A percentile compares a stretch with the other conserved stretches of the same genome.
Conservation (phyloP, 2,797 vertebrate genomes). For the Nannoperca australis region DNA sequence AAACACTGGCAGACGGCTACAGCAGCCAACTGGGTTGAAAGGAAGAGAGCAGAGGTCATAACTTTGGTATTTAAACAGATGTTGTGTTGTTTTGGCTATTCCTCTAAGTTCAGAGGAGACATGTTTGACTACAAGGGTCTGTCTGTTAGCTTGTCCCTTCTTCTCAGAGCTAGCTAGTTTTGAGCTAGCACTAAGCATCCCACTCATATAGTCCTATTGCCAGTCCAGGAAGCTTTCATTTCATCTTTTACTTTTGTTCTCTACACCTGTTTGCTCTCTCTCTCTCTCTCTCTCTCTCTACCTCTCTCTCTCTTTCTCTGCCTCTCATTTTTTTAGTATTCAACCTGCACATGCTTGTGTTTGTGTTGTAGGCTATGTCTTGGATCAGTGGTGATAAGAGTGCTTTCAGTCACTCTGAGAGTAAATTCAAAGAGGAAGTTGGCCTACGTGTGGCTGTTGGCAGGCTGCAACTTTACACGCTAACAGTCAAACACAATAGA, state of each 20-base stretch:
- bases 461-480: slow-evolving; percentile 33
- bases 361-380: slow-evolving; percentile 27
- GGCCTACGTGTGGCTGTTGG: slow-evolving; percentile 41
- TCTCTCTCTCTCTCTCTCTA: too few species aligned
- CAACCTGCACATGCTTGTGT: slow-evolving; percentile 27
- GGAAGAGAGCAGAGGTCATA: slow-evolving; percentile 55
- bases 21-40: slow-evolving; percentile 62
- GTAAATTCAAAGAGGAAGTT: slow-evolving; percentile 64
- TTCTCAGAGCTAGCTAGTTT: slow-evolving; percentile 14
- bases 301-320: neutral
- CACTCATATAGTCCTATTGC: neutral
- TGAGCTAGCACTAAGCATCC: neutral
- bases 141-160: neutral
- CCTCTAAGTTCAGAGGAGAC: neutral
- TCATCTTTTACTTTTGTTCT: slow-evolving; percentile 22
- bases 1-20: slow-evolving; percentile 46
- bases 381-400: slow-evolving; percentile 45
- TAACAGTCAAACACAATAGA: slow-evolving; percentile 30
- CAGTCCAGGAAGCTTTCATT: slow-evolving; percentile 23
- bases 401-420: slow-evolving; percentile 39
- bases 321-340: slow-evolving; percentile 7
- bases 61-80: slow-evolving; percentile 35
- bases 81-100: slow-evolving; percentile 12
- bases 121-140: slow-evolving; percentile 3
- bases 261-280: neutral